phyloP scores from a whole-genome alignment of 2,797 vertebrate genomes.

The Diplodus sargus region DNA sequence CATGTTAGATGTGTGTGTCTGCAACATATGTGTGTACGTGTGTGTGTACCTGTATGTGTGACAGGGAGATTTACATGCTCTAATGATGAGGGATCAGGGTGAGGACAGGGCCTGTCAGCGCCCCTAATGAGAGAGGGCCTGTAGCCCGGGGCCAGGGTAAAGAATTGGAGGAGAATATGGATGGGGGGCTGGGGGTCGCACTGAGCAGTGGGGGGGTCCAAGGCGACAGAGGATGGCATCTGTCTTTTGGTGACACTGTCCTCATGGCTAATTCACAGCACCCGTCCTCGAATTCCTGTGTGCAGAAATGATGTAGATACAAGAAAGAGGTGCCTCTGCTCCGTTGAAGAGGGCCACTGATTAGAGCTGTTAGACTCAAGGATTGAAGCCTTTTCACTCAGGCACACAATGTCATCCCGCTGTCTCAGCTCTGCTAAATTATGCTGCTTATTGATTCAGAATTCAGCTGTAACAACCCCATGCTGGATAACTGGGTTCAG shows the following conservation, averaged over 20 bases:
- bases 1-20: constrained; percentile 42
- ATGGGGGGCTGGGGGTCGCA: constrained; percentile 50
- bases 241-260: constrained; percentile 73
- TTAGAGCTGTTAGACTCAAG: constrained; percentile 46
- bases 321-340: constrained; percentile 42
- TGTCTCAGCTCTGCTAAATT: constrained; percentile 61
- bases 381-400: constrained; percentile 58
- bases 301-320: constrained; percentile 63
- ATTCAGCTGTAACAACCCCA: constrained; percentile 57
- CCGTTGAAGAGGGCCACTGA: constrained; percentile 49
- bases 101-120: constrained; percentile 84
- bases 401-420: constrained; percentile 58
- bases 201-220: constrained; percentile 37
- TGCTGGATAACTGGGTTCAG: constrained; percentile 48
- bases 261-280: constrained; percentile 67
- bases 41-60: constrained; percentile 70
- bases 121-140: constrained; percentile 82
- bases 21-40: constrained; percentile 42
- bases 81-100: constrained; percentile 87
- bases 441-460: constrained; percentile 68
- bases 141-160: constrained; percentile 74
- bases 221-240: constrained; percentile 77
- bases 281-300: constrained; percentile 65
- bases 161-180: constrained; percentile 67
- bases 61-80: constrained; percentile 86